These are phyloP conservation scores for Diprion similis DNA, from an alignment of 1,140 invertebrate species.

Conservation along the genomic window DNA sequence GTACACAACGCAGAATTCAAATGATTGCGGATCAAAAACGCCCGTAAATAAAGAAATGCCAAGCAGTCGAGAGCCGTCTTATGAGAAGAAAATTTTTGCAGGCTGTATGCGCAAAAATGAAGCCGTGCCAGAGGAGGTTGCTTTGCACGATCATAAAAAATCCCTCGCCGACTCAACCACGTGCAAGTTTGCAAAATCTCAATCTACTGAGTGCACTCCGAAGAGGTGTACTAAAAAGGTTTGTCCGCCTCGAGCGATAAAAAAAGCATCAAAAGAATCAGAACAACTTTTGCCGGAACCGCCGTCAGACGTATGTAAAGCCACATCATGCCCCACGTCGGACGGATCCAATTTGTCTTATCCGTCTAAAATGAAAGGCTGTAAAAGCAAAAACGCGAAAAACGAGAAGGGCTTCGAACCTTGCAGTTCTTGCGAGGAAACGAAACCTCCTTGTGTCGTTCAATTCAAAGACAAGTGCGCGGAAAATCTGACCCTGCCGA, in stretches of 20 bases:
- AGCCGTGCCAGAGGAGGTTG: background rate
- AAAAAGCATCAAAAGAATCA: background rate
- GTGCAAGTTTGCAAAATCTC: background rate
- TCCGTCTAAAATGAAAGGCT: background rate
- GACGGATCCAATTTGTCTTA: background rate
- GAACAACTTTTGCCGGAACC: background rate
- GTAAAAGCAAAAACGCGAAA: background rate
- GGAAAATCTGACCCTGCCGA: background rate
- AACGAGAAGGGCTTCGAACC: background rate
- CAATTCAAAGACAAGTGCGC: background rate
- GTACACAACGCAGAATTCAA: background rate
- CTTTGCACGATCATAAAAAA: background rate
- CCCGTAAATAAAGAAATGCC: background rate
- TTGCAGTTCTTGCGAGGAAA: background rate
- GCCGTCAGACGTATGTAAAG: background rate
- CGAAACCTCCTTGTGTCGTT: background rate
- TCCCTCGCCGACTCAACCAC: background rate
- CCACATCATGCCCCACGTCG: background rate
- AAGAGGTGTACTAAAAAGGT: background rate
- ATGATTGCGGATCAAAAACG: background rate
- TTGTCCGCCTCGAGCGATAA: background rate
- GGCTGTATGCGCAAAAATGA: background rate
- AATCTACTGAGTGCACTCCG: background rate
- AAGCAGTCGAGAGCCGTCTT: background rate
- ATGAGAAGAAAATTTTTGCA: background rate